Conservation (phyloP, 2,113 vertebrate genomes). For the Pandion haliaetus region DNA sequence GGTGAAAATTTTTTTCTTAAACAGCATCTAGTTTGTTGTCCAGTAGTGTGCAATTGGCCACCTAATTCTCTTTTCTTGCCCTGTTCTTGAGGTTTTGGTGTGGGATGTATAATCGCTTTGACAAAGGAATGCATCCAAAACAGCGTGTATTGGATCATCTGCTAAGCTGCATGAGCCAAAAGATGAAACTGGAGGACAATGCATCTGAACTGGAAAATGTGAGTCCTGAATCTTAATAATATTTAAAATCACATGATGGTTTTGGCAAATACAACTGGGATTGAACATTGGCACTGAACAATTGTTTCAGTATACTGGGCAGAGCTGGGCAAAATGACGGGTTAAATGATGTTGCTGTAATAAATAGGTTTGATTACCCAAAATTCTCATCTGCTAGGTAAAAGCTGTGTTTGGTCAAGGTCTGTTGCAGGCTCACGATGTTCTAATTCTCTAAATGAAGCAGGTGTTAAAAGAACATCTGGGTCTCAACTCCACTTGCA, state of each 20-base stretch:
- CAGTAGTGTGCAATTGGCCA: accelerated
- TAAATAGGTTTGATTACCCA: neutral
- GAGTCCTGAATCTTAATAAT: neutral
- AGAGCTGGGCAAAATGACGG: neutral
- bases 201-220: conserved; percentile 72
- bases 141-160: conserved; percentile 76
- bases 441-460: neutral
- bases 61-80: neutral
- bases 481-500: neutral
- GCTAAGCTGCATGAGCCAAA: conserved; percentile 65
- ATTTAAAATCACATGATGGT: accelerated
- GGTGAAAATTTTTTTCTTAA: neutral
- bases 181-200: conserved; percentile 60
- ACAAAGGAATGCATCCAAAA: conserved; percentile 81
- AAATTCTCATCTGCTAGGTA: neutral
- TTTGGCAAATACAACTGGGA: accelerated
- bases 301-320: neutral
- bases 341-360: neutral
- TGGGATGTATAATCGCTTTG: conserved; percentile 83
- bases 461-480: neutral
- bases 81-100: conserved; percentile 78
- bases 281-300: accelerated
- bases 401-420: neutral
- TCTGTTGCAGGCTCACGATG: neutral
- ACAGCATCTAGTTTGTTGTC: neutral